Base-by-base conservation (phyloP, 2,797 vertebrate species). In the Ctenosaura bakeri region DNA sequence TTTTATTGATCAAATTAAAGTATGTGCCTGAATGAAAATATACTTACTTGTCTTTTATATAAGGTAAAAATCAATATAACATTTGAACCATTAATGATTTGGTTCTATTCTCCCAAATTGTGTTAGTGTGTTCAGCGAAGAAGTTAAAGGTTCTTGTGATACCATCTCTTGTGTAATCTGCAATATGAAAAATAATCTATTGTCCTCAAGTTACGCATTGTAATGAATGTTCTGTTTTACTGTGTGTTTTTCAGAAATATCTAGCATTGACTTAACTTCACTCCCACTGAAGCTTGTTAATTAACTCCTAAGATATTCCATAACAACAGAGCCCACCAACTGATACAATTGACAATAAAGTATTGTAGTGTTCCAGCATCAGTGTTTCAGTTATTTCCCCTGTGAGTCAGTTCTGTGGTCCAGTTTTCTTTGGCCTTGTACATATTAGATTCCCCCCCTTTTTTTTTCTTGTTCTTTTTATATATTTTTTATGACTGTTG, bases 71-170 rank as follows among this genome's bases (percentile, higher is more conserved):
- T 52, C 32, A 54, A 74, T 26, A n/a, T 5, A 14, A 7, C 13
- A 76, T 76, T 59, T 66, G 14, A 81, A 81, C 14, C n/a, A 24
- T 38, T 32, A 92, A 93, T 86, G 88, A 93, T 52, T 5, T 86
- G 35, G n/a, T 91, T 93, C 82, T 90, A 90, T 93, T 93, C 66
- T 91, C 85, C 32, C n/a, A 90, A 94, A 86, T 46, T 85, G 46
- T 87, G 6, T 69, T 92, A 22, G 7, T 6, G 90, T 93, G 94
- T 92, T 74, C 88, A 0, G 71, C 56, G 24, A 1, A 1, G 54
- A 7, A 38, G 12, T 83, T 90, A 42, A 88, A 84, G 54, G 35
- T 91, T 87, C 88, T 94, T 32, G 83, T 59, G 85, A 69, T 52
- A 42, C 32, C 18, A 35, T 35, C 52, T 54, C 2, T 71, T 87